A percentile compares a stretch with the other conserved stretches of the same genome.
Conservation (phyloP, 2,113 vertebrate species). For the Myotis davidii region DNA sequence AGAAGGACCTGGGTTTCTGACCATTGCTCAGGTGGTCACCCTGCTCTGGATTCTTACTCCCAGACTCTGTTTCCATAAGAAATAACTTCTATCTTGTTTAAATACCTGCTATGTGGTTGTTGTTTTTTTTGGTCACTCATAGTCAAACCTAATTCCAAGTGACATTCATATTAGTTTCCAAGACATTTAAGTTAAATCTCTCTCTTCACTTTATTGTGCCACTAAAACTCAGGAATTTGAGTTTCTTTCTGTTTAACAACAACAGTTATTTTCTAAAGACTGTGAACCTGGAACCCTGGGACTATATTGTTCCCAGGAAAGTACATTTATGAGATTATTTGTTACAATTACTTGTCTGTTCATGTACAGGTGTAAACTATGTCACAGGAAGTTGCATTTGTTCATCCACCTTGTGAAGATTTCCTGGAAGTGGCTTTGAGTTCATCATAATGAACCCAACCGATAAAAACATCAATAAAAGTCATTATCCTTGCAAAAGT, state of each 20-base stretch:
- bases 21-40: not conserved
- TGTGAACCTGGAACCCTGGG: not conserved
- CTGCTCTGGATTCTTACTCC: not conserved
- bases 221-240: not conserved
- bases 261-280: not conserved
- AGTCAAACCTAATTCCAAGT: not conserved
- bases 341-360: not conserved
- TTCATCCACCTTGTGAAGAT: not conserved
- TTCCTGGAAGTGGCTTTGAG: not conserved
- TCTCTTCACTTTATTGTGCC: not conserved
- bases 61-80: not conserved
- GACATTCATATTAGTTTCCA: not conserved
- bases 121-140: not conserved
- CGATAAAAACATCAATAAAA: not conserved
- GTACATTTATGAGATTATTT: not conserved
- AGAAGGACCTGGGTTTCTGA: not conserved
- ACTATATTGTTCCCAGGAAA: not conserved
- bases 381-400: not conserved
- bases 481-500: not conserved
- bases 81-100: not conserved
- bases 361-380: not conserved
- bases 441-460: not conserved
- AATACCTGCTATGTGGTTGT: not conserved
- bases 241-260: slow-evolving; percentile 1
- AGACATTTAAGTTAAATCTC: not conserved